Conservation (phyloP, 2,888 invertebrate genomes). For the Drosophila recens region DNA sequence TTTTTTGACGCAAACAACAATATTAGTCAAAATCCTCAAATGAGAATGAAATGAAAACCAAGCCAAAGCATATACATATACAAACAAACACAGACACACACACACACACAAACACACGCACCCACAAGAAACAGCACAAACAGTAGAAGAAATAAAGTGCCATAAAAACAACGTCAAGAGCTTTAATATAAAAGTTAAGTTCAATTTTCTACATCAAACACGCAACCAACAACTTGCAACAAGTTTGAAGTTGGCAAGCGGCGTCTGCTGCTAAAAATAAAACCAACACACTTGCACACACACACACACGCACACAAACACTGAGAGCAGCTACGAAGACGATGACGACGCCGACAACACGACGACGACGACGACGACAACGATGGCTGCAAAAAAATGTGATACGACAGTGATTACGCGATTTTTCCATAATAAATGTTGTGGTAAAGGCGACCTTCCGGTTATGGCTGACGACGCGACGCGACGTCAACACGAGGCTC, state of each 20-base stretch:
- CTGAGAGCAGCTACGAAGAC: constrained; percentile 23
- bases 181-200: constrained; percentile 59
- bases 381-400: constrained; percentile 52
- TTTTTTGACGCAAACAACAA: constrained; percentile 11
- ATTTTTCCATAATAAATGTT: constrained; percentile 82
- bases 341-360: constrained; percentile 20
- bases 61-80: neutral
- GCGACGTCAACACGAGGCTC: constrained; percentile 41
- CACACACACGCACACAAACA: constrained; percentile 11
- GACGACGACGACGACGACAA: constrained; percentile 23
- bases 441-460: constrained; percentile 83
- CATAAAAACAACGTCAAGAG: constrained; percentile 41
- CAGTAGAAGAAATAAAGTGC: neutral
- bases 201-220: constrained; percentile 67
- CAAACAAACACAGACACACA: constrained; percentile 1
- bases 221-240: constrained; percentile 70
- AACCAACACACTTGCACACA: constrained; percentile 36
- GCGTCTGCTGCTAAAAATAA: constrained; percentile 73
- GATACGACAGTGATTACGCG: constrained; percentile 82
- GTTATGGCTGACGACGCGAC: constrained; percentile 63
- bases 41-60: constrained; percentile 16
- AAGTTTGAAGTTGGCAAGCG: constrained; percentile 73
- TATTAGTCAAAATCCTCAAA: constrained; percentile 21
- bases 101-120: neutral
- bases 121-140: neutral